Conservation (phyloP, 1,140 invertebrate species). For the Oreohelix idahoensis region DNA sequence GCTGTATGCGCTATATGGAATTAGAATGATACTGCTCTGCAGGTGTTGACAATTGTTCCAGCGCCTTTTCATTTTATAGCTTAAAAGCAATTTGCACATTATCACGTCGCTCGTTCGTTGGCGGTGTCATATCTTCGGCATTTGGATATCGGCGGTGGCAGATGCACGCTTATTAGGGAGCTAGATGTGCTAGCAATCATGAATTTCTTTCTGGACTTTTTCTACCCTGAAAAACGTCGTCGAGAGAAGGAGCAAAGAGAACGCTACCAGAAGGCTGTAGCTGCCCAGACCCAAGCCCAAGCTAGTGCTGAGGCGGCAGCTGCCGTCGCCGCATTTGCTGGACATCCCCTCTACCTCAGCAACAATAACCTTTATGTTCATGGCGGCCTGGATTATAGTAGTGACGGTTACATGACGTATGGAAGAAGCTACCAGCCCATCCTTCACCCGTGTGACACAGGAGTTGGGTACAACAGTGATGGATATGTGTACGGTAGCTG, state of each 20-base stretch:
- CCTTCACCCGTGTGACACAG: not conserved
- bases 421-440: not conserved
- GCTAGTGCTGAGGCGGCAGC: not conserved
- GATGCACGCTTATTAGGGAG: no score
- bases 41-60: not conserved
- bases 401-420: slow-evolving; percentile 21
- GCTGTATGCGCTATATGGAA: no score
- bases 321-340: not conserved
- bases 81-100: no score
- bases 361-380: slow-evolving; percentile 39
- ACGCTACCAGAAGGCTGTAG: slow-evolving; percentile 20
- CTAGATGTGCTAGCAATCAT: slow-evolving; percentile 20
- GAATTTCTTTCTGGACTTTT: slow-evolving; percentile 63
- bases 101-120: no score
- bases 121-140: no score
- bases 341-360: not conserved
- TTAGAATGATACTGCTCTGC: no score
- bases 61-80: no score
- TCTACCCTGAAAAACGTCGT: slow-evolving; percentile 59
- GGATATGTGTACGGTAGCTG: slow-evolving; percentile 10
- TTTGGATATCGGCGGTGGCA: no score
- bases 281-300: slow-evolving; percentile 8
- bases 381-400: slow-evolving; percentile 36
- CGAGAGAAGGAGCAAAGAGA: slow-evolving; percentile 43
- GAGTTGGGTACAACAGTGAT: slow-evolving; percentile 24